Conservation (phyloP, 2,888 invertebrate species). For the Hirudinaria manillensis region DNA sequence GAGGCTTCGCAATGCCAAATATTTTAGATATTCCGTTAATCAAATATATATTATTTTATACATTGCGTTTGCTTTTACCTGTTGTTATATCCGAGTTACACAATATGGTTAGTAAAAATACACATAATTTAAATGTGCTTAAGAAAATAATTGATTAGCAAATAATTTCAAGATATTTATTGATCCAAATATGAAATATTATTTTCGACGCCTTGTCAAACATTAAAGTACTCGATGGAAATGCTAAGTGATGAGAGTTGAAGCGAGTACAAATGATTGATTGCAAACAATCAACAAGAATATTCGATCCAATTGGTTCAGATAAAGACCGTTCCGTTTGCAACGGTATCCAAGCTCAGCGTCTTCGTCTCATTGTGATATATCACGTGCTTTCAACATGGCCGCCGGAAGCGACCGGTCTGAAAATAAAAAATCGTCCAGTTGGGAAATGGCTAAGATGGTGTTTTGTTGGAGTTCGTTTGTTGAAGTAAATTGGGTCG, state of each 20-base stretch:
- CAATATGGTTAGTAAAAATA: too few species aligned
- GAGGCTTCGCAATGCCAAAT: too few species aligned
- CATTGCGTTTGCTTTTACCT: too few species aligned
- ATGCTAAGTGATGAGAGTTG: not conserved
- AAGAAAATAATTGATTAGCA: too few species aligned
- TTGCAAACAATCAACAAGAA: not conserved
- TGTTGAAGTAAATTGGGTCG: not conserved
- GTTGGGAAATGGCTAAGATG: conserved; percentile 17
- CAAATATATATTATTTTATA: too few species aligned
- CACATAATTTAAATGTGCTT: too few species aligned
- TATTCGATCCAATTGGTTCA: not conserved
- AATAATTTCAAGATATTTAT: too few species aligned
- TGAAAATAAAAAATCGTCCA: conserved; percentile 21
- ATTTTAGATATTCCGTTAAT: too few species aligned
- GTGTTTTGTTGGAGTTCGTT: conserved; percentile 3
- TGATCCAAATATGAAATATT: too few species aligned
- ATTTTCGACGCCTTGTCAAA: too few species aligned
- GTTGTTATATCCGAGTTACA: too few species aligned
- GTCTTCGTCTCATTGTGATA: conserved; percentile 10
- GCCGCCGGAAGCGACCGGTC: conserved; percentile 18
- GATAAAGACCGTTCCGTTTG: not conserved
- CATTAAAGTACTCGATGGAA: not conserved
- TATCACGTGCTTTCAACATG: conserved; percentile 20
- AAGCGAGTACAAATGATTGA: not conserved
- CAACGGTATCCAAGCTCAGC: not conserved